Base-by-base conservation (phyloP, 2,113 vertebrate species). In the Pachyramphus minor region DNA sequence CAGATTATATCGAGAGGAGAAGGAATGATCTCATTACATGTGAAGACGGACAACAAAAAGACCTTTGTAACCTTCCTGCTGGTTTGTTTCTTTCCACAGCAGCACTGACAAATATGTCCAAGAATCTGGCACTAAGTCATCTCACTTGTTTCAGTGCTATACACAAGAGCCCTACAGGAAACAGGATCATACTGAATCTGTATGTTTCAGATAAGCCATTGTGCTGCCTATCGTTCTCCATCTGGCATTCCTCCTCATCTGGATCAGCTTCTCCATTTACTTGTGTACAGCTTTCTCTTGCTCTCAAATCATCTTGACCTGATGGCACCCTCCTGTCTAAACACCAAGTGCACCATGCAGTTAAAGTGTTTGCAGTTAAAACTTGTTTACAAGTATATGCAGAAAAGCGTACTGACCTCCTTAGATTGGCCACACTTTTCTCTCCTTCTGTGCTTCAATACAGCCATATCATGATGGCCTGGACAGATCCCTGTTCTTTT, bases 181-280 rank as follows among this genome's bases (percentile, higher is more conserved):
- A 44, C 47, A 24, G 16, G 10, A 44, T 87, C 41, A 27, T 4
- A 9, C 2, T 15, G 49, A 80, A 64, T 42, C 37, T 28, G 8
- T 31, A 9, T 35, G 22, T 71, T 77, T 83, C 55, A 69, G 52
- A 59, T 28, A 47, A 79, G 53, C 39, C 33, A 22, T 37, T 89
- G 63, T 69, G 45, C 55, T 74, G n/a, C 30, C 24, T 60, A 6
- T 53, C 7, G 2, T 31, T 84, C 37, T 81, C 42, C n/a, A 49
- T 39, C 23, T 0, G 0, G 6, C 55, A 44, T 62, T 84, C 41
- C 60, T 69, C 68, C 0, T 0, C 50, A 73, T 16, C 27, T 81
- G 44, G 44, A 76, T 52, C 55, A 77, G 12, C 42, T 69, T 87
- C n/a, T 77, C 59, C 4, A 3, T 74, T 84, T 84, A 41, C 52